These are phyloP conservation scores for Polypterus bichir DNA, from an alignment of 2,113 vertebrate species.

Conservation along the genomic window DNA sequence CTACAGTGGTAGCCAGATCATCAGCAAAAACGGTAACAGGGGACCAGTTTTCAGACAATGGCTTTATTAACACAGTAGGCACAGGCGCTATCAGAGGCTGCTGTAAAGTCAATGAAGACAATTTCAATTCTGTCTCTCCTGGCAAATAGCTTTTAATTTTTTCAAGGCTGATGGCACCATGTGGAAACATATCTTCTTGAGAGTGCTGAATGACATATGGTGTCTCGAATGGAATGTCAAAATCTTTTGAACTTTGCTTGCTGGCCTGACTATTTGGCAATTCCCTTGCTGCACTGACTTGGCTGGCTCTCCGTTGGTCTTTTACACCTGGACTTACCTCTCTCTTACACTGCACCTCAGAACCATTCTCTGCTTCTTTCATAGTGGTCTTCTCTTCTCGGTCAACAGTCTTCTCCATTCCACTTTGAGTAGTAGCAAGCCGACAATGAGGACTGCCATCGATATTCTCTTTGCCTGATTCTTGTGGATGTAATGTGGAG, in stretches of 20 bases:
- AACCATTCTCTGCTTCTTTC: constrained; percentile 16
- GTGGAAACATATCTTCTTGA: constrained; percentile 14
- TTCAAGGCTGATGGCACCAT: constrained; percentile 25
- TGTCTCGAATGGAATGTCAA: neutral
- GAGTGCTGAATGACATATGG: constrained; percentile 18
- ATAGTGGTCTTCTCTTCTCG: constrained; percentile 25
- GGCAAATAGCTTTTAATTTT: constrained; percentile 23
- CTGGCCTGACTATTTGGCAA: too few species aligned
- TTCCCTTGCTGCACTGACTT: constrained; percentile 19
- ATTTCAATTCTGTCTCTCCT: constrained; percentile 39
- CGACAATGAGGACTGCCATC: constrained; percentile 22
- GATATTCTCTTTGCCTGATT: constrained; percentile 24
- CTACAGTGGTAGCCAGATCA: constrained; percentile 83
- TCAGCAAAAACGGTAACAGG: constrained; percentile 82
- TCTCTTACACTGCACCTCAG: constrained; percentile 27
- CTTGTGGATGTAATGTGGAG: constrained; percentile 29
- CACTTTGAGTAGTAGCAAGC: constrained; percentile 26
- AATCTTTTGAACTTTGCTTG: too few species aligned
- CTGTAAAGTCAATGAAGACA: constrained; percentile 45
- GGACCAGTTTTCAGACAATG: constrained; percentile 51
- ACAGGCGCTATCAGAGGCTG: constrained; percentile 45
- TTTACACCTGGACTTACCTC: neutral
- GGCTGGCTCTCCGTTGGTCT: constrained; percentile 26
- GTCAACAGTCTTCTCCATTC: constrained; percentile 24
- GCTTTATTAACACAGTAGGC: constrained; percentile 41